Base-by-base conservation (phyloP, 2,888 invertebrate species). In the Abrostola triplasia region DNA sequence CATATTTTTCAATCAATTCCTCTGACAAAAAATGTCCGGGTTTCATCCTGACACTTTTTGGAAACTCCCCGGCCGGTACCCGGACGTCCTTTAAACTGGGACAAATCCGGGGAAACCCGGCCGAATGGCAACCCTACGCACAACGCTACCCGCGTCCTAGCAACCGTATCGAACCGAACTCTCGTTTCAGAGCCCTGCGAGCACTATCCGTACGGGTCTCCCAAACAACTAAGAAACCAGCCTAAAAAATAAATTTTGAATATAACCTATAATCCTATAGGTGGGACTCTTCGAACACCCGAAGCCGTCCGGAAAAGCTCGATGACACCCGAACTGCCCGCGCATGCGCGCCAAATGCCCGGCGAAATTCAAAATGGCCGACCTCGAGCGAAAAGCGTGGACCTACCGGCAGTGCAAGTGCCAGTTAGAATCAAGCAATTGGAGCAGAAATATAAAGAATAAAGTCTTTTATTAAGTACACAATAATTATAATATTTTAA, bases 391-490 rank as follows among this genome's bases (percentile, higher is more conserved):
- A 90, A 90, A 68, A 94, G 93, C 77, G 93, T 95, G 56, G 94
- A 95, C 44, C 83, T 95, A 36, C 95, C 95, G 35, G 93, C 94
- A 0, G 93, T 95, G 0, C 94, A 94, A 79, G 95, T 95, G 8
- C 95, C 94, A 0, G 86, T 88, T 10, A 85, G 94, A 67, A 93
- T 95, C 12, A 93, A 89, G 70, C 95, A 95, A 74, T 79, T 94
- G 51, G 89, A 93, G 59, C 88, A 87, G 12, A 88, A 79, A 67
- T 84, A 70, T 73, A 88, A 86, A 61, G 81, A 85, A 58, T 66
- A 58, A 63, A 38, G 36, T 56, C 5, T 60, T 57, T 58, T 57
- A 13, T 7, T 59, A 7, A 48, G 13, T 63, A 41, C 53, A 53
- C 38, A n/a, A n/a, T n/a, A n/a, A n/a, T n/a, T n/a, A n/a, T n/a